phyloP scores from a whole-genome alignment of 2,888 invertebrate species.

The Autographa gamma region DNA sequence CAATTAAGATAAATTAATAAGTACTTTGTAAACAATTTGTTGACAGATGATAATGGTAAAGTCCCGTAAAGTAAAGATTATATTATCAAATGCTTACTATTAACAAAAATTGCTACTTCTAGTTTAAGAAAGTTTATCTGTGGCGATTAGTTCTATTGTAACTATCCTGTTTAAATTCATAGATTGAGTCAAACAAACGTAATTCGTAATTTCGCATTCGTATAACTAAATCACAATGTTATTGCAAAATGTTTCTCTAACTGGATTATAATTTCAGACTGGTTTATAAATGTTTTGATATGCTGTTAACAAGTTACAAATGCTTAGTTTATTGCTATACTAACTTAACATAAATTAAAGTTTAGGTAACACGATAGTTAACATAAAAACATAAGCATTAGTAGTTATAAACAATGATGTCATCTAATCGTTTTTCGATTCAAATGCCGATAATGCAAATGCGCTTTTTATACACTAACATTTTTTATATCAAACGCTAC shows the following conservation, averaged over 20 bases:
- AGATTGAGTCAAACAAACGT: slow-evolving; percentile 32
- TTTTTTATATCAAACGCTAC: slow-evolving; percentile 27
- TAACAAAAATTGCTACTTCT: background rate
- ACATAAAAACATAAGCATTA: background rate
- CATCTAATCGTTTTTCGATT: no score
- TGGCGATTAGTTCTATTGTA: slow-evolving; percentile 41
- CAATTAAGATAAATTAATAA: slow-evolving; percentile 2
- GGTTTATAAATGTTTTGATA: slow-evolving; percentile 50
- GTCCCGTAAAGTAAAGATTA: background rate
- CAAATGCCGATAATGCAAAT: no score
- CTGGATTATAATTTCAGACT: slow-evolving; percentile 34
- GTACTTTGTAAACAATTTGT: background rate
- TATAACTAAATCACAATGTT: slow-evolving; percentile 23
- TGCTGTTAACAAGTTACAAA: slow-evolving; percentile 28
- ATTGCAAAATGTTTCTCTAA: slow-evolving; percentile 33
- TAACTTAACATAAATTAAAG: slow-evolving; percentile 15
- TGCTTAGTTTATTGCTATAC: slow-evolving; percentile 32
- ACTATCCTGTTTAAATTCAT: slow-evolving; percentile 42
- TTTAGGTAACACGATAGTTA: background rate
- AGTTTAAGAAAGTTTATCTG: background rate
- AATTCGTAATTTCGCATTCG: slow-evolving; percentile 24
- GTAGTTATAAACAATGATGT: background rate
- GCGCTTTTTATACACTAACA: background rate
- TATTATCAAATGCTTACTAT: background rate
- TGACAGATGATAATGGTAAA: background rate